Evolutionary conservation across 2,113 vertebrate genomes (phyloP), one percentile per base, ranked within the genome.

Genomic region (Ardeotis arabs): DNA sequence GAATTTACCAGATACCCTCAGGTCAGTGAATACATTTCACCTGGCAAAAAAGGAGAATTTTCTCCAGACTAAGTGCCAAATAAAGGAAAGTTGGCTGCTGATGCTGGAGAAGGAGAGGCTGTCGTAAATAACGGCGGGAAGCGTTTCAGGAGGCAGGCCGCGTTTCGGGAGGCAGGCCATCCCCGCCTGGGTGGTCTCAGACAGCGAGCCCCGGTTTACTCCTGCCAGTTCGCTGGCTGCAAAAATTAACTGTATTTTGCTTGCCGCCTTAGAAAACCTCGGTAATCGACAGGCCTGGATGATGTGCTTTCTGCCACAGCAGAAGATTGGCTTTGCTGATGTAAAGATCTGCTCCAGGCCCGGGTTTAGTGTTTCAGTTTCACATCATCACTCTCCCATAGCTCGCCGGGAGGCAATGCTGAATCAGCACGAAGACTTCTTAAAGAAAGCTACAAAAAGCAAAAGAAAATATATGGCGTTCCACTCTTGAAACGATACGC

Each of bases 151-250:
- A 90, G 60, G 12, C 79, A 50, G 86, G 55, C 68, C 89, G 73
- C 5, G 1, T 81, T 92, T 94, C 44, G 31, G 93, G 89, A 90
- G 56, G 12, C 79, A 50, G 86, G 55, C 68, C 89, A 77, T 56
- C 90, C 81, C 93, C 74, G 82, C 69, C 84, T 95, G 95, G 92
- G 95, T 95, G 93, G 76, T 50, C 93, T 78, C 89, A 68, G 85
- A 1, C 88, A 80, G 59, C 4, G 12, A 67, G 60, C 77, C 60
- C 69, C 0, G 0, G 4, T 27, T 72, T 23, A 17, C 39, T 92
- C 64, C 84, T 74, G 41, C 66, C 0, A 3, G n/a, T 62, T 79
- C 1, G 2, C 90, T 75, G 84, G 20, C 85, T 90, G 85, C 94
- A 72, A 39, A 84, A 63, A 50, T 44, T 9, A 45, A 13, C 58